phyloP scores from a whole-genome alignment of 2,113 vertebrate genomes.

The Gallinago paraguaiae region DNA sequence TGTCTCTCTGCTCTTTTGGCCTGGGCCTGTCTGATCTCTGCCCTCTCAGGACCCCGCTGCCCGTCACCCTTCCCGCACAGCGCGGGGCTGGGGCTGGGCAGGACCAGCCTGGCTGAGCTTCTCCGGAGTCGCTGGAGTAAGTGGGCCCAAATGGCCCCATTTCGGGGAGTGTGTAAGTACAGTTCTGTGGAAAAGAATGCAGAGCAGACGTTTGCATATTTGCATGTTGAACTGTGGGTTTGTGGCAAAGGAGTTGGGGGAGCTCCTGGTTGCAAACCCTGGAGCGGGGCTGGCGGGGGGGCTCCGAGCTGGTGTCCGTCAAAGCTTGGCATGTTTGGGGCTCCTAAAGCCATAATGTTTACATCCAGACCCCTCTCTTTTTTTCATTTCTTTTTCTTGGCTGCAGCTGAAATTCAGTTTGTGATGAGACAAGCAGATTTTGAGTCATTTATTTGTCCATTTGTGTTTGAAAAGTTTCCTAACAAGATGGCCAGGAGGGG shows the following conservation, averaged over 20 bases:
- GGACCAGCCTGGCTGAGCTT: background rate
- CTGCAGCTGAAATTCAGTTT: background rate
- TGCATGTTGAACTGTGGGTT: background rate
- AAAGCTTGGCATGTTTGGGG: background rate
- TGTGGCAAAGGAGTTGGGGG: background rate
- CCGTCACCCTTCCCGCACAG: background rate
- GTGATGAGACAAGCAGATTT: background rate
- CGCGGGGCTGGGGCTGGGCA: fast-evolving
- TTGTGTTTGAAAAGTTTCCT: background rate
- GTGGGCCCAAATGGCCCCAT: background rate
- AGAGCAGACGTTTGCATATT: background rate
- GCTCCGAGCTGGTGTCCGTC: background rate
- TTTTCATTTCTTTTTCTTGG: background rate
- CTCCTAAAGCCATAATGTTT: background rate
- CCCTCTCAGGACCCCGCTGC: background rate
- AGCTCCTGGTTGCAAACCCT: background rate
- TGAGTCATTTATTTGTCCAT: fast-evolving
- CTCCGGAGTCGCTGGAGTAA: background rate
- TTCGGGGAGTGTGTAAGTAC: background rate
- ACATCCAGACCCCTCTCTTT: background rate
- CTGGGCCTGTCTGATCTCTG: background rate
- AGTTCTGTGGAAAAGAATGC: background rate
- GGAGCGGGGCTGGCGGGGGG: fast-evolving
- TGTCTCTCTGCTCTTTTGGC: background rate
- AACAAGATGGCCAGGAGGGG: background rate